Evolutionary conservation across 1,140 invertebrate species (phyloP), one percentile per base, ranked within the genome.

Genomic region (Monochamus saltuarius): DNA sequence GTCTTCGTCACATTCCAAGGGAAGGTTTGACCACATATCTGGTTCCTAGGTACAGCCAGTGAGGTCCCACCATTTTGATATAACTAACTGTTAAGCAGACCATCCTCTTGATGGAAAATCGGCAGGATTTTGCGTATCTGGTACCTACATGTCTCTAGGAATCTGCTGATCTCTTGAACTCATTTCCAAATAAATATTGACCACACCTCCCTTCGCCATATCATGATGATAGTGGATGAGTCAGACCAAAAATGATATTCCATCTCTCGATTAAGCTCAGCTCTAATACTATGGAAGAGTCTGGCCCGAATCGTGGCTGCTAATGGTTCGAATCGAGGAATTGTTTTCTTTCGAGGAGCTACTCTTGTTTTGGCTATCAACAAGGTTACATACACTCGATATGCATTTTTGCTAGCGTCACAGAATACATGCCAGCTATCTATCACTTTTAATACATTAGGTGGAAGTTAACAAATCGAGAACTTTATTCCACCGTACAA

Each of bases 101-200:
- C 65, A 73, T 4, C 73, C 73, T 22, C 75, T 13, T 3, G 73
- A 76, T 10, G 67, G 69, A 14, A 78, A 51, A 66, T 80, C 77
- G n/a, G 75, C 77, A 7, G 77, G 75, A 62, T 79, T 80, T 16
- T 62, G 22, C 10, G 61, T 51, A 4, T 73, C 74, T 1, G 75
- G 72, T 6, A n/a, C n/a, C n/a, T n/a, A 79, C 63, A 65, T 79
- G 68, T 17, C 62, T 40, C 75, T 75, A 79, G 1, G 67, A 19
- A 42, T 56, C 45, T 34, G 54, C 53, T 22, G 13, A 77, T 73
- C 65, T 71, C 70, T 56, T 62, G 63, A 11, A 71, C 59, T 43
- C 22, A 6, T 2, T 29, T 29, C 22, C 22, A 29, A 29, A 29
- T 29, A 29, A 66, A 75, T 49, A 36, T 66, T 45, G 64, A 47